Evolutionary conservation across 2,888 invertebrate species (phyloP).

Genomic region (Lutraria lutraria): DNA sequence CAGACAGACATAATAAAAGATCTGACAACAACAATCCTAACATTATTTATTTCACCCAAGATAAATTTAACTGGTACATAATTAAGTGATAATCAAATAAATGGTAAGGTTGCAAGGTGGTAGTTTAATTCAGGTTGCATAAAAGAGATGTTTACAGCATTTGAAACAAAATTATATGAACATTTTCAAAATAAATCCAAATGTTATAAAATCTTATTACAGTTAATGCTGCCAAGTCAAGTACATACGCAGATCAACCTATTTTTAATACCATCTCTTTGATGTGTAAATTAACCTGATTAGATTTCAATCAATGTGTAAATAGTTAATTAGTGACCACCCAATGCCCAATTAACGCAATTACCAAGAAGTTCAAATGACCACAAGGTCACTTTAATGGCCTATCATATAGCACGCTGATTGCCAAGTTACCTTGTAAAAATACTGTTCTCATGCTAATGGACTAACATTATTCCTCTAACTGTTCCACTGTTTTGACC

Average conservation of each 20-base stretch:
- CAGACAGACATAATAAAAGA: not conserved
- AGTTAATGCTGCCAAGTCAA: constrained; percentile 9
- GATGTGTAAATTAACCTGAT: constrained; percentile 18
- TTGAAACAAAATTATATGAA: not conserved
- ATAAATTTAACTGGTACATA: not conserved
- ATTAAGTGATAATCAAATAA: not conserved
- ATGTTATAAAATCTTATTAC: not conserved
- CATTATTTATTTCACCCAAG: not conserved
- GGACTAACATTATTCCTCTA: not conserved
- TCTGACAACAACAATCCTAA: not conserved
- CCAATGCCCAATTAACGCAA: constrained; percentile 31
- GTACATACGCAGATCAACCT: not conserved
- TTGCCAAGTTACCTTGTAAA: constrained; percentile 21
- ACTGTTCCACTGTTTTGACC: not conserved
- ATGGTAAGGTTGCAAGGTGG: not conserved
- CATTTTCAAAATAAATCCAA: not conserved
- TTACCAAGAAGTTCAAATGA: constrained; percentile 25
- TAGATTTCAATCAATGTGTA: constrained; percentile 25
- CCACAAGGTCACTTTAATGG: constrained; percentile 25
- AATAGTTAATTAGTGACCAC: constrained; percentile 31
- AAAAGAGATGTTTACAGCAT: not conserved
- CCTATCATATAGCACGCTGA: constrained; percentile 5
- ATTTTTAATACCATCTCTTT: constrained; percentile 8
- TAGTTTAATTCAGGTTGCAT: not conserved
- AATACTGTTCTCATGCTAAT: not conserved